Evolutionary conservation across 2,797 vertebrate species (phyloP), one percentile per base, ranked within the genome.

Genomic region (Oryzias sinensis): DNA sequence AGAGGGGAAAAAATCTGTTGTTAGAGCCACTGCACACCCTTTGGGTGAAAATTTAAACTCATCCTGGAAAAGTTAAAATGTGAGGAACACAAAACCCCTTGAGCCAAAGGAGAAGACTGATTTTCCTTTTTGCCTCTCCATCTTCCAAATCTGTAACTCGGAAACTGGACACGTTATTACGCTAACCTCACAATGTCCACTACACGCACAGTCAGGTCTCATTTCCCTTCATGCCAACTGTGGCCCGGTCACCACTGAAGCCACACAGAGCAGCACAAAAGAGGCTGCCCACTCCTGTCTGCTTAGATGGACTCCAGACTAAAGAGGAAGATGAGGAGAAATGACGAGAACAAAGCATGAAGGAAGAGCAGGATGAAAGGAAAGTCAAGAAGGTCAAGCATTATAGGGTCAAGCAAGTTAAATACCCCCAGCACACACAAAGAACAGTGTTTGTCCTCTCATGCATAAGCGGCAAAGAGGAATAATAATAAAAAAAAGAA

Each of bases 91-190:
- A 80, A 61, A 71, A 65, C 59, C 74, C 82, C 72, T 73, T 50
- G 41, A 86, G 81, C 80, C 65, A 82, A 74, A 64, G 51, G 25
- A 62, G 42, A 55, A 53, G 61, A 42, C 44, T 53, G 62, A 42
- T 40, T 53, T 22, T 58, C 46, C 43, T 54, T 62, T 56, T 61
- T 27, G 46, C 43, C 52, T 61, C 70, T 58, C 43, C 16, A 17
- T 80, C 79, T 77, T 58, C 72, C 25, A 72, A 83, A 74, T 69
- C 77, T 76, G 72, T 77, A 75, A 83, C 72, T 73, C 47, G 5
- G 33, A 80, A 85, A 85, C 61, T 49, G 73, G 76, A 83, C 71
- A 76, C 72, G 85, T 90, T 90, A 86, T 81, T 87, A 78, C 80
- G 76, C 73, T 71, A 76, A 85, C 84, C 81, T 70, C 76, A 79